A percentile compares a stretch with the other conserved stretches of the same genome.
These are phyloP conservation scores for Pseudococcus longispinus DNA, from an alignment of 2,888 invertebrate species.

Conservation along the genomic window DNA sequence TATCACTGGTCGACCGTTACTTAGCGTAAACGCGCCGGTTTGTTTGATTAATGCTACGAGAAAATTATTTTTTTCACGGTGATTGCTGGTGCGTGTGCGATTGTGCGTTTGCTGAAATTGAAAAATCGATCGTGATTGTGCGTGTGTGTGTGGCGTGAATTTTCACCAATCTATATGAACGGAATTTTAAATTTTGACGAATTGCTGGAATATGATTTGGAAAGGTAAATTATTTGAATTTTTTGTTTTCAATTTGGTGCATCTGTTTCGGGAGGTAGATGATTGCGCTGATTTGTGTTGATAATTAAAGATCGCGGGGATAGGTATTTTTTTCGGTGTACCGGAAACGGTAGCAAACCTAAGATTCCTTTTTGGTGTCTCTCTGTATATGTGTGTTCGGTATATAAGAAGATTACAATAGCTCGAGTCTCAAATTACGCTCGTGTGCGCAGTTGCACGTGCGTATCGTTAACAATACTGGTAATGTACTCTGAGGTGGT, in stretches of 20 bases:
- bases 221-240: conserved; percentile 33
- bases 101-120: neutral
- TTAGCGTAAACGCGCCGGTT: conserved; percentile 5
- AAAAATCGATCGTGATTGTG: neutral
- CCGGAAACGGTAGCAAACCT: neutral
- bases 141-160: neutral
- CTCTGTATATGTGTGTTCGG: neutral
- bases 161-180: neutral
- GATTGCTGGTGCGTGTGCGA: neutral
- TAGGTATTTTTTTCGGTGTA: neutral
- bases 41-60: conserved; percentile 6
- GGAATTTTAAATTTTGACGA: neutral
- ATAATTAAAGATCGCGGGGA: neutral
- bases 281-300: neutral
- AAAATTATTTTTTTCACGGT: conserved; percentile 32
- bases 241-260: neutral
- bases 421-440: conserved; percentile 49
- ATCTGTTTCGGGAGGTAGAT: neutral
- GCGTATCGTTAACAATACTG: conserved; percentile 52
- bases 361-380: conserved; percentile 7
- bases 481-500: conserved; percentile 30
- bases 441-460: conserved; percentile 57
- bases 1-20: conserved; percentile 49
- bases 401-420: conserved; percentile 37
- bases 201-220: conserved; percentile 40